These are phyloP conservation scores for Pantelozetes paolii DNA, from an alignment of 2,888 invertebrate species.

Conservation along the genomic window DNA sequence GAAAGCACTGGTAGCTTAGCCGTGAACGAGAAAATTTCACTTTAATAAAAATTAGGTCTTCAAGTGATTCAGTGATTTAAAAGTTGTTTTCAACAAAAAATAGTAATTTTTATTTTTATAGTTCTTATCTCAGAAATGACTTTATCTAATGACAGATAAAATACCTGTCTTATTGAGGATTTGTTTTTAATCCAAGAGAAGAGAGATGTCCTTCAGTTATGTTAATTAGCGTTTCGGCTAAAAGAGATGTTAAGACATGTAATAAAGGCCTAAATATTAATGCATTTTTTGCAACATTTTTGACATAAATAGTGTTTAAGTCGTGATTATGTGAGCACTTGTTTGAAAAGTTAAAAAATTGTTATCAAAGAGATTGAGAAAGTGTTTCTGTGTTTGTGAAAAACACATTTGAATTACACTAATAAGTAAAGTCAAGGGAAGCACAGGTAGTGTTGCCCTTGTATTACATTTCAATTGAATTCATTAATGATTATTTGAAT, in stretches of 20 bases:
- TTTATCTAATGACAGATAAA: not conserved
- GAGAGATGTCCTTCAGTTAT: not conserved
- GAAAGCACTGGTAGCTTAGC: not conserved
- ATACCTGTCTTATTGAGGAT: not conserved
- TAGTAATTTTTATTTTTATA: too few species aligned
- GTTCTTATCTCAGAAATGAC: too few species aligned
- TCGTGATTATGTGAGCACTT: not conserved
- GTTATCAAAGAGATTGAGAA: not conserved
- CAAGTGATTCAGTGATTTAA: not conserved
- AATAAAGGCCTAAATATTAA: not conserved
- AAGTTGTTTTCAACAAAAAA: too few species aligned
- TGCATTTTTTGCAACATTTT: not conserved
- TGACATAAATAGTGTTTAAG: not conserved
- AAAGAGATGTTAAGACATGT: not conserved
- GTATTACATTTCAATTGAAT: conserved; percentile 21
- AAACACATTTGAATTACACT: not conserved
- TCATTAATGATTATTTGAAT: conserved; percentile 19
- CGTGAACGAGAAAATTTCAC: not conserved
- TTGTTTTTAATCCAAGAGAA: not conserved
- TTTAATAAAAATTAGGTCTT: not conserved
- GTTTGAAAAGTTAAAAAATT: not conserved
- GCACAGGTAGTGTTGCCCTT: conserved; percentile 11
- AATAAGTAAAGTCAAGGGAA: conserved; percentile 11
- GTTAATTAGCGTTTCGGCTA: not conserved
- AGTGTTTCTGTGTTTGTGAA: not conserved